Conservation (phyloP, 2,113 vertebrate species). For the Ivindomyrus marchei region DNA sequence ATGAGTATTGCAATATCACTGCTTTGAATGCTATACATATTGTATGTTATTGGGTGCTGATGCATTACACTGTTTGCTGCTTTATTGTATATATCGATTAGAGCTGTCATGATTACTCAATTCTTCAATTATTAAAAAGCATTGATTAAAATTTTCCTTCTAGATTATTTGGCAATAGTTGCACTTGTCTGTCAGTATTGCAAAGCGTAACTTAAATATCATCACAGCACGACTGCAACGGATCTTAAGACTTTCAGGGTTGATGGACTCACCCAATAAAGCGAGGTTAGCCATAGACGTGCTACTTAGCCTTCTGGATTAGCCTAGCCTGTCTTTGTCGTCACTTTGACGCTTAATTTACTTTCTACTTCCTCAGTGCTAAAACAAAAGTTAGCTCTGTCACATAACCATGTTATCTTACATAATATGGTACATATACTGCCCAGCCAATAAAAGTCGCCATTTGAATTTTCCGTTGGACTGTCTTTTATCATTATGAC, state of each 20-base stretch:
- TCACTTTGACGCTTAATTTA: not conserved
- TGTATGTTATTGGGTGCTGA: not conserved
- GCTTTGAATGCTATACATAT: not conserved
- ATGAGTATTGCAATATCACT: not conserved
- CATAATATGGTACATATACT: not conserved
- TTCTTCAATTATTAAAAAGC: not conserved
- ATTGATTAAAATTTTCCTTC: not conserved
- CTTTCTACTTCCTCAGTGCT: not conserved
- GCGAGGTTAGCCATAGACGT: not conserved
- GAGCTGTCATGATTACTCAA: not conserved
- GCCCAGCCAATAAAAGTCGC: not conserved
- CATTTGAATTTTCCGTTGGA: too few species aligned
- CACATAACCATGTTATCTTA: not conserved
- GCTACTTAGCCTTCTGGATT: not conserved
- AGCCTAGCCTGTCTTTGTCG: not conserved
- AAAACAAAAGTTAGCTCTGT: not conserved
- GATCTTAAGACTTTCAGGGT: not conserved
- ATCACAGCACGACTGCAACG: not conserved
- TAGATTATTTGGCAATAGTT: not conserved
- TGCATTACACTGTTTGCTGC: not conserved
- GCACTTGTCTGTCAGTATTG: not conserved
- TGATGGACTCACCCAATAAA: not conserved
- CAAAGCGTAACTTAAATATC: not conserved
- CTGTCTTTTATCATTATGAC: too few species aligned
- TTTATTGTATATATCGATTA: not conserved